Conservation (phyloP, 2,113 vertebrate species). For the human (Homo sapiens) region DNA sequence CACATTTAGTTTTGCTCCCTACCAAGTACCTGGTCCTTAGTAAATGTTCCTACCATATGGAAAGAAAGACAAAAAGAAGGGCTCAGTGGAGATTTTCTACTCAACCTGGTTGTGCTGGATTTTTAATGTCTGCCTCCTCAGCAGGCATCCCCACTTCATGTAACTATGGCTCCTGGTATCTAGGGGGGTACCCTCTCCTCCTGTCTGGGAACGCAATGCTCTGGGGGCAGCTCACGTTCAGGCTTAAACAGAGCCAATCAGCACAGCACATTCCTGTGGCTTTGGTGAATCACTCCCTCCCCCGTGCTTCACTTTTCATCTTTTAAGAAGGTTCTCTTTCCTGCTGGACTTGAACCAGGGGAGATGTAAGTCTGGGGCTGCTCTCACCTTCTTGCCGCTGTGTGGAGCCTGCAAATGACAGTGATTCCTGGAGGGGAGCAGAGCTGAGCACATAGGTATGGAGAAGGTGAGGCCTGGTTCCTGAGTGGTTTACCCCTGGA, state of each 20-base stretch:
- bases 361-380: background rate
- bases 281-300: background rate
- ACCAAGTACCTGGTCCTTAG: background rate
- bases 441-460: fast-evolving
- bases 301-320: background rate
- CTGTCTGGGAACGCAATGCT: background rate
- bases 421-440: no score
- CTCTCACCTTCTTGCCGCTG: background rate
- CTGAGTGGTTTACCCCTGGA: background rate
- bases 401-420: background rate
- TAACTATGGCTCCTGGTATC: fast-evolving
- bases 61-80: background rate
- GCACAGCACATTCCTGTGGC: fast-evolving
- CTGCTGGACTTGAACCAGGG: background rate
- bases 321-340: background rate
- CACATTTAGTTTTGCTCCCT: background rate
- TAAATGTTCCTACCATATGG: background rate
- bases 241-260: no score
- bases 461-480: background rate
- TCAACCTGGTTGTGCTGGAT: background rate
- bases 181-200: no score
- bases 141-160: background rate
- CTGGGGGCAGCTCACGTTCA: background rate
- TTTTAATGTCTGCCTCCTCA: background rate
- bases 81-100: background rate